These are phyloP conservation scores for Lepidothrix coronata DNA, from an alignment of 2,113 vertebrate genomes.

Conservation along the genomic window DNA sequence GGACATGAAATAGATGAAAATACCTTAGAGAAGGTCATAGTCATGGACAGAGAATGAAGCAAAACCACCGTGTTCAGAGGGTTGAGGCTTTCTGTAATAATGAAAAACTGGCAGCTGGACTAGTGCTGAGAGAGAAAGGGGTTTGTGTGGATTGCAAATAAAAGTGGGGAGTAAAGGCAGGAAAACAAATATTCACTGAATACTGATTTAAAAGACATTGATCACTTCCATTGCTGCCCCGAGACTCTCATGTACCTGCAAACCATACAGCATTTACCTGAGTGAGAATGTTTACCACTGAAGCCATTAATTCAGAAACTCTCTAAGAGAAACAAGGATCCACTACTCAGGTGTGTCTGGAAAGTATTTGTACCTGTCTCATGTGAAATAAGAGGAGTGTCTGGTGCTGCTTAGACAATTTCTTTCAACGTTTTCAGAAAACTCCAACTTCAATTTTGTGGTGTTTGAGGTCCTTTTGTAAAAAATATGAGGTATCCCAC, in stretches of 20 bases:
- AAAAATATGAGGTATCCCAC: background rate
- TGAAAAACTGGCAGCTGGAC: background rate
- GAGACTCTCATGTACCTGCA: background rate
- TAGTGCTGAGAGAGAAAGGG: background rate
- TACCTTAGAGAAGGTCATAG: slow-evolving; percentile 45
- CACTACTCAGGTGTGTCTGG: background rate
- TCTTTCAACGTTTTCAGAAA: background rate
- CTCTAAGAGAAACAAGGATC: background rate
- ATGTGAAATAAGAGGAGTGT: background rate
- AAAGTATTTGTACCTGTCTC: background rate
- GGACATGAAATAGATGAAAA: slow-evolving; percentile 45
- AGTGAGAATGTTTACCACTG: background rate
- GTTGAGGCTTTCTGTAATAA: background rate
- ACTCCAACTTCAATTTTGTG: background rate
- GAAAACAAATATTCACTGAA: background rate
- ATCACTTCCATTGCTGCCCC: background rate
- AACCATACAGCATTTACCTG: background rate
- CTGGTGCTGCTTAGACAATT: background rate
- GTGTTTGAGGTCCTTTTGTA: background rate
- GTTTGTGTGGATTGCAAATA: background rate
- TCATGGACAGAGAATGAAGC: slow-evolving; percentile 14
- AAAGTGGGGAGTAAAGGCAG: background rate
- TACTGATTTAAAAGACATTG: background rate
- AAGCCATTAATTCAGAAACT: background rate
- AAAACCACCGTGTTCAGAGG: background rate